These are phyloP conservation scores for Macrophya alboannulata DNA, from an alignment of 2,888 invertebrate genomes.

Conservation along the genomic window DNA sequence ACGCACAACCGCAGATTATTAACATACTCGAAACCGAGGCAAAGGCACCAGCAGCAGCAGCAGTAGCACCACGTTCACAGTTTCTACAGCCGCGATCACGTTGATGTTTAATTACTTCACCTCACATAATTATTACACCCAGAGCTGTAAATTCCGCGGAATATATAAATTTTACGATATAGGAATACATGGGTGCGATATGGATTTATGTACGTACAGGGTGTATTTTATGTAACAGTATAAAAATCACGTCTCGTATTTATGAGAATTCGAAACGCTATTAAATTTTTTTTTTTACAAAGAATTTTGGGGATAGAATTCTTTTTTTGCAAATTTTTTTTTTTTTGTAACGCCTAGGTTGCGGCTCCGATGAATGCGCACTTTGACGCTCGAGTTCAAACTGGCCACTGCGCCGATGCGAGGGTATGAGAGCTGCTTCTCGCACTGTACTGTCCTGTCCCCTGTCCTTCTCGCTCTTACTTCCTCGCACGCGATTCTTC, in stretches of 20 bases:
- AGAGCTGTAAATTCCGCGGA: too few relatives aligned
- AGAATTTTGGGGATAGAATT: too few relatives aligned
- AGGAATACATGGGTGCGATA: too few relatives aligned
- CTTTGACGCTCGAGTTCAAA: neutral
- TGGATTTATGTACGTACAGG: too few relatives aligned
- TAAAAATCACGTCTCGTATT: too few relatives aligned
- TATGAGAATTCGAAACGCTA: too few relatives aligned
- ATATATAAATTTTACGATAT: too few relatives aligned
- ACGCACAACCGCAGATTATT: neutral
- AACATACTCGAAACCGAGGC: neutral
- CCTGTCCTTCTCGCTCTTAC: neutral
- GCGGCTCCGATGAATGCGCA: neutral
- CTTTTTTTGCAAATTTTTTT: neutral
- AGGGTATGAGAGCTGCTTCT: constrained; percentile 10
- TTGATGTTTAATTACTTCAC: neutral
- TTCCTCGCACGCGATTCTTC: constrained; percentile 22
- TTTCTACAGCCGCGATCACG: neutral
- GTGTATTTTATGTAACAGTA: too few relatives aligned
- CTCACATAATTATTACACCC: too few relatives aligned
- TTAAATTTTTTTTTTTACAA: too few relatives aligned
- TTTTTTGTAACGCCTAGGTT: neutral
- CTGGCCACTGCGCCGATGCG: constrained; percentile 19
- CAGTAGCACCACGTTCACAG: neutral
- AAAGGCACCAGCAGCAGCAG: too few relatives aligned
- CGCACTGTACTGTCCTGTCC: neutral